phyloP scores from a whole-genome alignment of 2,888 invertebrate genomes.

The Metopia argyrocephala region DNA sequence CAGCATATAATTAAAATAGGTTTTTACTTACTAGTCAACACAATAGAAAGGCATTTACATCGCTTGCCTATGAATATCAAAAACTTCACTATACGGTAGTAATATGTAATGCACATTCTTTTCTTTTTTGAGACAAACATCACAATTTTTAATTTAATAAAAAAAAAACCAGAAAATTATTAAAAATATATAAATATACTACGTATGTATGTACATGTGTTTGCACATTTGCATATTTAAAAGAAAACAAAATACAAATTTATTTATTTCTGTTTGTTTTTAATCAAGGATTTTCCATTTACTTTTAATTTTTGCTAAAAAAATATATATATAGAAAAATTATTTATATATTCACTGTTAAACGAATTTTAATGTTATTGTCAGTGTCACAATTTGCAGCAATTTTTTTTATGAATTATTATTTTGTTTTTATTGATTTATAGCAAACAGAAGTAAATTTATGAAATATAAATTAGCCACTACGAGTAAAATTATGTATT shows the following conservation, averaged over 20 bases:
- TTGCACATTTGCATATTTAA: neutral
- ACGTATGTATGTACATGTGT: neutral
- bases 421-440: conserved; percentile 30
- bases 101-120: too few relatives aligned
- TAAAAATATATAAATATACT: neutral
- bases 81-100: too few relatives aligned
- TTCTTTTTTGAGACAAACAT: too few relatives aligned
- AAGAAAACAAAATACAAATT: neutral
- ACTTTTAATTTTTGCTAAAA: neutral
- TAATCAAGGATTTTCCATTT: conserved; percentile 12
- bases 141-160: neutral
- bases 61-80: too few relatives aligned
- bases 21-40: too few relatives aligned
- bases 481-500: neutral
- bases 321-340: neutral
- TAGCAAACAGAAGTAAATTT: conserved; percentile 63
- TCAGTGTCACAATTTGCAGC: conserved; percentile 51
- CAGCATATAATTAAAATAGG: too few relatives aligned
- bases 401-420: conserved; percentile 2
- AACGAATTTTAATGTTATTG: conserved; percentile 58
- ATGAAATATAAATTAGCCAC: neutral
- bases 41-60: too few relatives aligned
- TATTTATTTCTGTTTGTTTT: neutral
- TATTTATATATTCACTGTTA: conserved; percentile 48
- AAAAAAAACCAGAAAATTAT: neutral